Percentiles rank a stretch among this genome's conserved stretches.
phyloP scores from a whole-genome alignment of 2,797 vertebrate genomes.

The Lagocephalus sceleratus region DNA sequence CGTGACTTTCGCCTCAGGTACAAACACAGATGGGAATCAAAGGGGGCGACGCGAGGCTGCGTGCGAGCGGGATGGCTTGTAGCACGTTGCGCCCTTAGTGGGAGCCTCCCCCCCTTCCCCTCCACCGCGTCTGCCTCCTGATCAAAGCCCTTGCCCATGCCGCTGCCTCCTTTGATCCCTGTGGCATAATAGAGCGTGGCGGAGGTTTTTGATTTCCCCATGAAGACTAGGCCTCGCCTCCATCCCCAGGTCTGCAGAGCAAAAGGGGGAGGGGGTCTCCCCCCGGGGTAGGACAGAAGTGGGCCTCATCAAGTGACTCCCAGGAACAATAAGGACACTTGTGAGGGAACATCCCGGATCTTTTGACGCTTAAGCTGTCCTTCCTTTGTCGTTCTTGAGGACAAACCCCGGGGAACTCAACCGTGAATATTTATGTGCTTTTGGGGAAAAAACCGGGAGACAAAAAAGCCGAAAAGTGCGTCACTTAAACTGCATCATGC shows the following conservation, averaged over 20 bases:
- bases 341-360: too few relatives aligned
- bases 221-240: slow-evolving; percentile 46
- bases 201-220: slow-evolving; percentile 69
- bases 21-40: slow-evolving; percentile 60
- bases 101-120: slow-evolving; percentile 28
- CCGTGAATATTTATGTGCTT: too few relatives aligned
- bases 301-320: too few relatives aligned
- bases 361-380: too few relatives aligned
- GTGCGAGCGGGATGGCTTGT: slow-evolving; percentile 18
- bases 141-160: slow-evolving; percentile 70
- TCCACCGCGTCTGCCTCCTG: slow-evolving; percentile 47
- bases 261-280: too few relatives aligned
- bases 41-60: slow-evolving; percentile 34
- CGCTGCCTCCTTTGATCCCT: slow-evolving; percentile 67
- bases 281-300: too few relatives aligned
- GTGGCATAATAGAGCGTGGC: slow-evolving; percentile 56
- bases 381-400: too few relatives aligned
- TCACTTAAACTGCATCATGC: too few relatives aligned
- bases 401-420: too few relatives aligned
- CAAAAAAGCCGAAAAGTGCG: too few relatives aligned
- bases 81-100: slow-evolving; percentile 49
- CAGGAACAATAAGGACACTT: too few relatives aligned
- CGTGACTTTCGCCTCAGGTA: slow-evolving; percentile 50
- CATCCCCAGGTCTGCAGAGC: slow-evolving; percentile 18
- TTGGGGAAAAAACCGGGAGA: too few relatives aligned